Percentiles rank a stretch among this genome's conserved stretches.
Conservation (phyloP, 1,140 invertebrate species). For the Papilio machaon region DNA sequence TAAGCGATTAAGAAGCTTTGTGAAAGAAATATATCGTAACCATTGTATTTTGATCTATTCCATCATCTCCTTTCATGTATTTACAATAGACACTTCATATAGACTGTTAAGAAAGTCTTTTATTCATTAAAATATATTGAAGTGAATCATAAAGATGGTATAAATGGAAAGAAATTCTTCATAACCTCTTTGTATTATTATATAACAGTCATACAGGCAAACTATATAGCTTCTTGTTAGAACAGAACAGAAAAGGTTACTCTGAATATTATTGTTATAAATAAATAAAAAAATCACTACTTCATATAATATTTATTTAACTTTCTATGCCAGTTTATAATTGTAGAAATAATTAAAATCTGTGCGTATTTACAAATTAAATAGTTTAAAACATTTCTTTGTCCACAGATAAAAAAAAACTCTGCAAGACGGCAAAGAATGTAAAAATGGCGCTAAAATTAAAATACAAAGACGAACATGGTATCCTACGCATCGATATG, state of each 20-base stretch:
- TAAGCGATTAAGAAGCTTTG: background rate
- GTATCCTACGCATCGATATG: conserved; percentile 76
- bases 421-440: conserved; percentile 36
- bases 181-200: background rate
- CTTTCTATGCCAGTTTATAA: no score
- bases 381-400: background rate
- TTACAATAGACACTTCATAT: background rate
- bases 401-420: conserved; percentile 24
- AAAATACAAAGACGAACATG: conserved; percentile 77
- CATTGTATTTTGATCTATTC: background rate
- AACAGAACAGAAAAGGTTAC: no score
- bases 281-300: background rate
- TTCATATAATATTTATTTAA: background rate
- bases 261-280: background rate
- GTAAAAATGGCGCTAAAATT: conserved; percentile 73
- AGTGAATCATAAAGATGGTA: background rate
- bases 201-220: background rate
- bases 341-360: no score
- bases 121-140: background rate
- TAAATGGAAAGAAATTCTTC: background rate
- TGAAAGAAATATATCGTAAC: background rate
- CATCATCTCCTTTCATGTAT: background rate
- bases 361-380: no score
- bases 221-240: no score
- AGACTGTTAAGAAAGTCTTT: background rate